Base-by-base conservation (phyloP, 2,113 vertebrate genomes). In the Amphilophus citrinellus region DNA sequence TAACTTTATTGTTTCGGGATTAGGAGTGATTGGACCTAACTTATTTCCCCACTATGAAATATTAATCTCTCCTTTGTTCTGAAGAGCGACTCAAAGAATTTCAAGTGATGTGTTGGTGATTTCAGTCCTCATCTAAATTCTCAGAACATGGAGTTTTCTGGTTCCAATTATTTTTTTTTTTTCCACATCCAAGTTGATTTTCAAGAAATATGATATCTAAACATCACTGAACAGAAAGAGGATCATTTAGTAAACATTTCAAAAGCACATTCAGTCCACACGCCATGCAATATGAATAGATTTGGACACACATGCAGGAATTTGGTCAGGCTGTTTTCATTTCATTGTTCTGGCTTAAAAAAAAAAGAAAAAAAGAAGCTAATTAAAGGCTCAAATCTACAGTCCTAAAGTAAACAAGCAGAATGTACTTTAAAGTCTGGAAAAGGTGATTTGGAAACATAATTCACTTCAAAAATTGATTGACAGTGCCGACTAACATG, bases 161-260 rank as follows among this genome's bases (percentile, higher is more conserved):
- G 83, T 61, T 79, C 63, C 35, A 89, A 81, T 93, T 86, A 88
- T 27, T 58, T 53, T 73, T 35, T 39, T 7, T 56, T 63, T 79
- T 18, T 2, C 63, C 71, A 84, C 62, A 35, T 56, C 75, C 76
- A 24, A 61, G 44, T 71, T n/a, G 30, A 88, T 61, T 78, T 56
- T 17, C 22, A 42, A 77, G 42, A 10, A 58, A 76, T 60, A 65
- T 18, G 79, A 92, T 84, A 61, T 78, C 60, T 79, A 85, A 92
- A 87, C 88, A 90, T 27, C 0, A 15, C 65, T n/a, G 68, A 77
- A 80, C 42, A 76, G 79, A 86, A 75, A 71, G 39, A 81, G 27
- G 22, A 61, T 24, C 3, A 44, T 82, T 86, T 76, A 57, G 78
- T 84, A 85, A 90, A 91, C 87, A 84, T 76, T 73, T 76, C 56